Conservation (phyloP, 2,113 vertebrate genomes). For the Archocentrus centrarchus region DNA sequence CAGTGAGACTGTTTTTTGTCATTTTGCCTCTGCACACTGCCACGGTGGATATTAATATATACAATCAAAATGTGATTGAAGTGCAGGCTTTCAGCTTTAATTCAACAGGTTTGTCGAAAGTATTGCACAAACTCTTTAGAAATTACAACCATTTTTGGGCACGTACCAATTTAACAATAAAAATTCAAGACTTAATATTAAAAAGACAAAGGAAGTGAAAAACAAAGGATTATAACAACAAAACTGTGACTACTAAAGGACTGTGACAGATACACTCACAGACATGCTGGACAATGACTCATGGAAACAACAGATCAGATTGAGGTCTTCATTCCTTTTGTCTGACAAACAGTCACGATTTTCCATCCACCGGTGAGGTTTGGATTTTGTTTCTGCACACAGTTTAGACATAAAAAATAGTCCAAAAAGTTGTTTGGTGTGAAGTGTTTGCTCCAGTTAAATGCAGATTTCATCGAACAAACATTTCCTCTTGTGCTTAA, state of each 20-base stretch:
- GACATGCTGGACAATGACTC: background rate
- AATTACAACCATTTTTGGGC: no score
- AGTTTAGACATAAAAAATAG: background rate
- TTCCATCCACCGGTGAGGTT: background rate
- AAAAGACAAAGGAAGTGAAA: background rate
- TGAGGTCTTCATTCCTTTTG: background rate
- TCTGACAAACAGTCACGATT: background rate
- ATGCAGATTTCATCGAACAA: slow-evolving; percentile 5
- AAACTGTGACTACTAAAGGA: no score
- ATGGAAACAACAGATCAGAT: background rate
- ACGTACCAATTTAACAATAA: background rate
- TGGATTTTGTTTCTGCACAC: background rate
- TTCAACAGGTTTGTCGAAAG: no score
- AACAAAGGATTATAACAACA: no score
- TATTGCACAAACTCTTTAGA: background rate
- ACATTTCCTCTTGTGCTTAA: background rate
- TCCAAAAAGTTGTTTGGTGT: background rate
- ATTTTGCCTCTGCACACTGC: background rate
- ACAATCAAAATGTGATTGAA: no score
- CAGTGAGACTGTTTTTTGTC: background rate
- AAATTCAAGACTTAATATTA: background rate
- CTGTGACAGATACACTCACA: background rate
- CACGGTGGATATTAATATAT: no score
- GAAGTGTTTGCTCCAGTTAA: background rate
- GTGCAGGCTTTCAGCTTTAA: no score